These are phyloP conservation scores for Dendrophyllia cribrosa DNA, from an alignment of 64 coral and sea anemone species.

Conservation along the genomic window DNA sequence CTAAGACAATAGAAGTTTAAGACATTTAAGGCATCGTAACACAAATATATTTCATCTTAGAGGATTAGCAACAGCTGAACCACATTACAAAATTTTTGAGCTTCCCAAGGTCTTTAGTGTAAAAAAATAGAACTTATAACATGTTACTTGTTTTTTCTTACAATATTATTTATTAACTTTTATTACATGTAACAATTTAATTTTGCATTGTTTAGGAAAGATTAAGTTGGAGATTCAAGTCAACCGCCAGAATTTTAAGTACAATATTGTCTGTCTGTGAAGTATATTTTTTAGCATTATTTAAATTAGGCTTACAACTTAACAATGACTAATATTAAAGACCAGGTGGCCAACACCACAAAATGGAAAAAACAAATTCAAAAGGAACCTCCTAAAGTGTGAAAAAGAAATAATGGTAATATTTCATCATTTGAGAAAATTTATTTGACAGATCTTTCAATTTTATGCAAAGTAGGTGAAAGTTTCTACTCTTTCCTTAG, in stretches of 20 bases:
- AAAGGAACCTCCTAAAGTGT: background rate
- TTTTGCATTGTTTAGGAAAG: background rate
- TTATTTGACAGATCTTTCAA: background rate
- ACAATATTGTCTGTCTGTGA: background rate
- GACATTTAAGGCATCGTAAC: too few species aligned
- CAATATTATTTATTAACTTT: background rate
- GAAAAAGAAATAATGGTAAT: background rate
- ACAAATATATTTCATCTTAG: too few species aligned
- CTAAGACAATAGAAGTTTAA: background rate
- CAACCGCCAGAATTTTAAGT: background rate
- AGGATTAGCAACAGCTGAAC: too few species aligned
- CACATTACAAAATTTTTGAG: background rate
- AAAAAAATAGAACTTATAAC: too few species aligned
- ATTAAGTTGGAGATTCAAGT: background rate
- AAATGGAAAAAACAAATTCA: background rate
- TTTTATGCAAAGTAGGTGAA: background rate
- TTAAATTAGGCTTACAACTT: background rate
- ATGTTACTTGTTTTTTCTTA: background rate
- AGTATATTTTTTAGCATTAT: background rate
- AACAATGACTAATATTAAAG: background rate
- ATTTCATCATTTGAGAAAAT: background rate
- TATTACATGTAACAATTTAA: background rate
- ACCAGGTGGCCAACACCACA: background rate
- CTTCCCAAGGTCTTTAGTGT: too few species aligned
- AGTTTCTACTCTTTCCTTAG: background rate